Conservation (phyloP, 2,113 vertebrate genomes). For the Zapornia atra region DNA sequence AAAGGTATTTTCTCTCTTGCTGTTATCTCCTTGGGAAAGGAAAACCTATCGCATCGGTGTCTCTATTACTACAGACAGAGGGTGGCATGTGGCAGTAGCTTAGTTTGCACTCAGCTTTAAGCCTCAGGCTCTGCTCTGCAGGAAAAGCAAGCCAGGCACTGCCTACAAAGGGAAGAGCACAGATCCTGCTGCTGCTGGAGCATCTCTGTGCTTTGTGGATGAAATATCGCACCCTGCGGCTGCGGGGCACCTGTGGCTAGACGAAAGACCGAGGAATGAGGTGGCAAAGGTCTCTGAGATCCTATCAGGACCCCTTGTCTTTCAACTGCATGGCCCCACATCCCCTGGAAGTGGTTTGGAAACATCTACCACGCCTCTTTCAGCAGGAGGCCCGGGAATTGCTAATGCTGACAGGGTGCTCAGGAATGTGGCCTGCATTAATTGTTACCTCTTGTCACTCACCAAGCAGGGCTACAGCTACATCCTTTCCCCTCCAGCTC, state of each 20-base stretch:
- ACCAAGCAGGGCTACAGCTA: background rate
- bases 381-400: accelerated
- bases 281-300: background rate
- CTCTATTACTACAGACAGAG: background rate
- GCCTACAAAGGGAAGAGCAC: background rate
- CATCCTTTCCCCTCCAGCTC: background rate
- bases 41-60: background rate
- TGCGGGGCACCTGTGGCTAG: background rate
- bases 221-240: accelerated
- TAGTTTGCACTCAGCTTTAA: background rate
- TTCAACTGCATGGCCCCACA: accelerated
- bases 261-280: background rate
- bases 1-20: background rate
- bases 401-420: accelerated
- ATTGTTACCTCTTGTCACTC: background rate
- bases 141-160: background rate
- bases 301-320: background rate
- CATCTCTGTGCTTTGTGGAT: accelerated
- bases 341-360: background rate
- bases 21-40: background rate
- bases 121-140: background rate
- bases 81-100: background rate
- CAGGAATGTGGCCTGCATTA: background rate
- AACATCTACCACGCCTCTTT: accelerated
- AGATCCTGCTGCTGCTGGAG: background rate